Evolutionary conservation across 2,113 vertebrate genomes (phyloP), one percentile per base, ranked within the genome.

Genomic region (Thamnophis sirtalis): DNA sequence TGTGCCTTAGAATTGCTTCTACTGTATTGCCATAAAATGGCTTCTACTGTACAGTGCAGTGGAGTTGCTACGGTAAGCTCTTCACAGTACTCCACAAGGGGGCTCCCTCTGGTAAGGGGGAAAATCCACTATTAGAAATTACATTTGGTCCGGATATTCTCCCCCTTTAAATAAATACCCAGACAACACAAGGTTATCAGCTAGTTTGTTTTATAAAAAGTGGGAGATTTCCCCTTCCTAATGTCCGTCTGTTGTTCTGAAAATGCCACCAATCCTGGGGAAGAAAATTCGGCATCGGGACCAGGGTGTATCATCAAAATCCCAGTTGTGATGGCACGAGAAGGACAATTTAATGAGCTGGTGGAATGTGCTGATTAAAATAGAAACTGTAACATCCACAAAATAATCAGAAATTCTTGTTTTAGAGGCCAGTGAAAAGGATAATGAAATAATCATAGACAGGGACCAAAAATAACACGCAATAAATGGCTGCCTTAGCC

Each of bases 401-500:
- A 26, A 63, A 89, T 56, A 91, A 89, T 85, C 87, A 91, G 58
- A 92, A 87, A 53, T 86, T 93, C 86, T 90, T 89, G 51, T 91
- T 92, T 94, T 94, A 73, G 51, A 86, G 51, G 63, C 58, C 10
- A 6, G 6, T 84, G 88, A 54, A 68, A 89, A 0, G 7, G 50
- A 73, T 53, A 91, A 91, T 58, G 22, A 80, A 43, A 93, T 91
- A 91, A n/a, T 88, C 91, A 92, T 90, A 60, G 48, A 54, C n/a
- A 60, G 86, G 43, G 26, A 90, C 90, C 15, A 51, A 92, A 56
- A 92, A 89, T 94, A 93, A 92, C 60, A 63, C 33, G 58, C 56
- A 73, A 92, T 92, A 92, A 58, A 60, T 80, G 86, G 51, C 89
- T 89, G 91, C 80, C 89, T 85, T 43, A 8, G 56, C 89, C 26